phyloP scores from a whole-genome alignment of 2,888 invertebrate species.

The Sericinus montela region DNA sequence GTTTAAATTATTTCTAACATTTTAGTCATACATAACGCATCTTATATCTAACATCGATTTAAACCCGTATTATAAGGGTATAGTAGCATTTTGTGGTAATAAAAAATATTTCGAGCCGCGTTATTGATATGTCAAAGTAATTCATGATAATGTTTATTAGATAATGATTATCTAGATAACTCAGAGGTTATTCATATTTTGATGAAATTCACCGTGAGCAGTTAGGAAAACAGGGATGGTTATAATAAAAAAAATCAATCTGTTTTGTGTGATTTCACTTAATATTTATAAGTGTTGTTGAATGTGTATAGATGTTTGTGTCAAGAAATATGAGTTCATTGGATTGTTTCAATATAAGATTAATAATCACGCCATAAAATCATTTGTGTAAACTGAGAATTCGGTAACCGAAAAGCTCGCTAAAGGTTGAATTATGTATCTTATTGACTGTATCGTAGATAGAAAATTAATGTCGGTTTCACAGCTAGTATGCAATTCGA shows the following conservation, averaged over 20 bases:
- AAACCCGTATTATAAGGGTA: constrained; percentile 71
- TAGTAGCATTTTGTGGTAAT: constrained; percentile 62
- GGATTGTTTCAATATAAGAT: constrained; percentile 64
- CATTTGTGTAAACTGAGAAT: constrained; percentile 30
- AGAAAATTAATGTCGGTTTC: constrained; percentile 20
- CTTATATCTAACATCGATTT: constrained; percentile 50
- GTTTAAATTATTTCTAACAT: constrained; percentile 41
- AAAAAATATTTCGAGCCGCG: constrained; percentile 78
- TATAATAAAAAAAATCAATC: constrained; percentile 63
- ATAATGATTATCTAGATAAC: constrained; percentile 70
- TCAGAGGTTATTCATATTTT: constrained; percentile 63
- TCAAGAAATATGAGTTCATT: constrained; percentile 48
- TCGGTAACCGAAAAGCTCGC: constrained; percentile 58
- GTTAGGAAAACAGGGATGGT: constrained; percentile 78
- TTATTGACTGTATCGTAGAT: constrained; percentile 28
- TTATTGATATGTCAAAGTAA: constrained; percentile 79
- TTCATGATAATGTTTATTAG: constrained; percentile 74
- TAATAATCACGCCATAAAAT: constrained; percentile 50
- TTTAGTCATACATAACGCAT: constrained; percentile 38
- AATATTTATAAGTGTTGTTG: constrained; percentile 74
- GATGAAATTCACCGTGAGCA: constrained; percentile 68
- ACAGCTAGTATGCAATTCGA: constrained; percentile 26
- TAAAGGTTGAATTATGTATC: constrained; percentile 64
- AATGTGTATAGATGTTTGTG: constrained; percentile 70
- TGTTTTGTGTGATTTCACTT: constrained; percentile 72